Base-by-base conservation (phyloP, 2,113 vertebrate species). In the Phalacrocorax pelagicus region DNA sequence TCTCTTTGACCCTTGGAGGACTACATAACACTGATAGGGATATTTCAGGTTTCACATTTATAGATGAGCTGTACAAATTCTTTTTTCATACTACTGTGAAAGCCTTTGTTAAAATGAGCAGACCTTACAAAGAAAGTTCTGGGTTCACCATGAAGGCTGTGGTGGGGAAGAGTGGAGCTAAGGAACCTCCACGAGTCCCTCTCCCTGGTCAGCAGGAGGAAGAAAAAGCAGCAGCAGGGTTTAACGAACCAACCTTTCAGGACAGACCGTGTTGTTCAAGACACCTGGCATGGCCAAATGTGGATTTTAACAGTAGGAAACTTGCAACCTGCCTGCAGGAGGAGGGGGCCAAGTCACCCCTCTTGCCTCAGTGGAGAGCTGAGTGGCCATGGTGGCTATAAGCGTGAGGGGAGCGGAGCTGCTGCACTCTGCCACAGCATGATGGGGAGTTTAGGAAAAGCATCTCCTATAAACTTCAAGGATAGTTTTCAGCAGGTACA, bases 191-290 rank as follows among this genome's bases (percentile, higher is more conserved):
- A 0, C 1, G 0, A 46, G 9, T 17, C 24, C 29, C 54, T 27
- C 10, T 61, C 26, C 32, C 34, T 30, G 26, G 11, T 38, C 71
- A 47, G n/a, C 59, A 58, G 24, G 26, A 34, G 34, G 38, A 77
- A 15, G 51, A 23, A 49, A 82, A 61, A 74, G 49, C 5, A 1
- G 34, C 49, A 70, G 29, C 10, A 13, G 5, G 24, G 6, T 13
- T 49, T 38, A 81, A 80, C n/a, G 30, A n/a, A n/a, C 36, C 2
- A 0, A 47, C 11, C 21, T 40, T 34, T 24, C 0, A 1, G n/a
- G 47, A 67, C 15, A n/a, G 26, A 15, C 15, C 3, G 11, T 22
- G 6, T 10, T 32, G 22, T 73, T 42, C 61, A 27, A 59, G 24
- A 15, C 46, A 74, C 67, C 61, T 8, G 4, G 12, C 66, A 80